Base-by-base conservation (phyloP, 2,113 vertebrate species). In the Rhinoptilus africanus region DNA sequence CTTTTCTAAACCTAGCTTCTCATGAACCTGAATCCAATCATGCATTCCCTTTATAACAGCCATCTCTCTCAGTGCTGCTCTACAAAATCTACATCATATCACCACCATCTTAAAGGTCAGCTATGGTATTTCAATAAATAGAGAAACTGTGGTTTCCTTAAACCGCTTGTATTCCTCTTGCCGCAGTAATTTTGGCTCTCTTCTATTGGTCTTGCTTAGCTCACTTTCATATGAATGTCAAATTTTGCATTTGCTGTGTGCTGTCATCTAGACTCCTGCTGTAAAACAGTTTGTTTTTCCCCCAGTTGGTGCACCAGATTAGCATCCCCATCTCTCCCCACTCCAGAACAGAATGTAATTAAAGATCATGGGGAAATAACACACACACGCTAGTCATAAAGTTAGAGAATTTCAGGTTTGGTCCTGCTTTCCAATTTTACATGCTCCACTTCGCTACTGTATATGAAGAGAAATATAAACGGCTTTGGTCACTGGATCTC, bases 201-300 rank as follows among this genome's bases (percentile, higher is more conserved):
- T 50, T 92, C 94, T 96, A 85, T 76, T 53, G 89, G 93, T 84
- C 86, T 96, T 93, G 81, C 79, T 92, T 92, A 94, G 95, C 85
- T 97, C 85, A 87, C 93, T 97, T 97, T 94, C 88, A 96, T 88
- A 96, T 96, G 91, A 98, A 98, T 97, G 97, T 97, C 97, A 98
- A 95, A 93, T 97, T 97, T 98, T 98, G 94, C 97, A 97, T 98
- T 98, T 97, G 92, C 95, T 92, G 88, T 92, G 93, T 89, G 77
- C 92, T 96, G 72, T 96, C 97, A 96, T 94, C 59, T 79, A 93
- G 92, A 94, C 84, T 95, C 88, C 92, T 8, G 68, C 95, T 97
- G 92, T 78, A 97, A 97, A 96, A 91, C 74, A 92, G 93, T 82
- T 96, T 83, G 78, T 12, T 91, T 97, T 94, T 72, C 47, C 63